Evolutionary conservation across 2,888 invertebrate genomes (phyloP).

Genomic region (Serripes groenlandicus): DNA sequence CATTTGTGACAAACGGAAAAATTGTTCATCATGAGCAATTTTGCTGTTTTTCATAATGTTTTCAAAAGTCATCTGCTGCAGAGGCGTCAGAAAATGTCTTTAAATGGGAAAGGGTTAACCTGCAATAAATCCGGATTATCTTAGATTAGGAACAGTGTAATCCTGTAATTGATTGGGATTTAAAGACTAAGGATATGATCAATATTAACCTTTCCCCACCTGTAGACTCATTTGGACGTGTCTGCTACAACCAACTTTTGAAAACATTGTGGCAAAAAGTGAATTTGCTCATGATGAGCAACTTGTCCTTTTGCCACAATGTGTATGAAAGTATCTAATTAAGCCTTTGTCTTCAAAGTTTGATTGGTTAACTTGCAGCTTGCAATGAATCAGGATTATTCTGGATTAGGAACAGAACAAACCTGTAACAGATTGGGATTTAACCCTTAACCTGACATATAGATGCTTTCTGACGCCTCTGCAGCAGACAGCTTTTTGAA

Average conservation of each 20-base stretch:
- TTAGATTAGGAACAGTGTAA: too few species aligned
- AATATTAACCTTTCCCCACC: not conserved
- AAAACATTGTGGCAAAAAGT: not conserved
- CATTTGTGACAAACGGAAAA: not conserved
- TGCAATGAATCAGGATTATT: not conserved
- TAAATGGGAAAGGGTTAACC: not conserved
- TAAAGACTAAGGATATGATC: too few species aligned
- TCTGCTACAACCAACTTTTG: not conserved
- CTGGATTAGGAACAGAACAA: too few species aligned
- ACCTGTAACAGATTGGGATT: too few species aligned
- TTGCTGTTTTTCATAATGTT: not conserved
- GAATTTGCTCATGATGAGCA: not conserved
- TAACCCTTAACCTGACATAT: too few species aligned
- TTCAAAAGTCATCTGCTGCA: not conserved
- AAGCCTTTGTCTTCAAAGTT: not conserved
- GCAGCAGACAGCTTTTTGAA: too few species aligned
- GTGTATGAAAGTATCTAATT: not conserved
- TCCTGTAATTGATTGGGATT: too few species aligned
- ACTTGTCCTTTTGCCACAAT: not conserved
- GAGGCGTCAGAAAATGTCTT: not conserved
- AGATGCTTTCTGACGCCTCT: too few species aligned
- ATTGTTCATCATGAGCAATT: not conserved
- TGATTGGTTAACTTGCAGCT: not conserved
- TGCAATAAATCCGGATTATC: too few species aligned
- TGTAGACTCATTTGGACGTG: not conserved